A percentile compares a stretch with the other conserved stretches of the same genome.
These are phyloP conservation scores for Baryphthengus martii DNA, from an alignment of 2,113 vertebrate genomes.

Conservation along the genomic window DNA sequence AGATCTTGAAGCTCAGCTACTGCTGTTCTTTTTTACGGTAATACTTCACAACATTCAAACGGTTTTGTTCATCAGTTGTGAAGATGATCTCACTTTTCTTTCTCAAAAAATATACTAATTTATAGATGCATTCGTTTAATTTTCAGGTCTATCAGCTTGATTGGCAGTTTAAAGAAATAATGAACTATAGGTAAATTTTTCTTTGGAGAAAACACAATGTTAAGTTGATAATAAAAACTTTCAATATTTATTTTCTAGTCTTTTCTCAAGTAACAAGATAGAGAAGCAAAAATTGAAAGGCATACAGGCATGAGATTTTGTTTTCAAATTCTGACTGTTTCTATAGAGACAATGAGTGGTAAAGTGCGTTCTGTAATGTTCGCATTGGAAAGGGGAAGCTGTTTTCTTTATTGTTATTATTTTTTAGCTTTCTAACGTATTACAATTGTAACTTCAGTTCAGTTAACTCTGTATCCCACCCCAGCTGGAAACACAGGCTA, in stretches of 20 bases:
- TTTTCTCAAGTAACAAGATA: not conserved
- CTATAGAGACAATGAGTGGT: not conserved
- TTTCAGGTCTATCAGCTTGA: not conserved
- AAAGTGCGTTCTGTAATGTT: not conserved
- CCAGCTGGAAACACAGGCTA: not conserved
- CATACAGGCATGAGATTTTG: not conserved
- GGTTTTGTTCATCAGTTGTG: not conserved
- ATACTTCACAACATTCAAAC: not conserved
- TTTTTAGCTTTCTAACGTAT: not conserved
- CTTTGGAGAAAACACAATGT: not conserved
- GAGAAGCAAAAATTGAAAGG: slow-evolving; percentile 5
- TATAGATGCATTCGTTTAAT: not conserved
- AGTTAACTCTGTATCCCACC: not conserved
- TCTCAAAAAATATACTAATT: not conserved
- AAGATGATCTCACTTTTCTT: not conserved
- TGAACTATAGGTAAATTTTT: not conserved
- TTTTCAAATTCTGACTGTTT: slow-evolving; percentile 28
- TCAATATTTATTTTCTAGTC: not conserved
- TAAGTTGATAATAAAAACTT: not conserved
- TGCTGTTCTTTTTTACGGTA: not conserved
- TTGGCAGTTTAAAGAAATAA: not conserved
- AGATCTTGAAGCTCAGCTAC: not conserved
- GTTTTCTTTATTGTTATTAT: not conserved
- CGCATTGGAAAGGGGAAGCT: not conserved
- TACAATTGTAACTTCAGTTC: not conserved